Conservation (phyloP, 2,888 invertebrate species). For the Leptopterna dolabrata region DNA sequence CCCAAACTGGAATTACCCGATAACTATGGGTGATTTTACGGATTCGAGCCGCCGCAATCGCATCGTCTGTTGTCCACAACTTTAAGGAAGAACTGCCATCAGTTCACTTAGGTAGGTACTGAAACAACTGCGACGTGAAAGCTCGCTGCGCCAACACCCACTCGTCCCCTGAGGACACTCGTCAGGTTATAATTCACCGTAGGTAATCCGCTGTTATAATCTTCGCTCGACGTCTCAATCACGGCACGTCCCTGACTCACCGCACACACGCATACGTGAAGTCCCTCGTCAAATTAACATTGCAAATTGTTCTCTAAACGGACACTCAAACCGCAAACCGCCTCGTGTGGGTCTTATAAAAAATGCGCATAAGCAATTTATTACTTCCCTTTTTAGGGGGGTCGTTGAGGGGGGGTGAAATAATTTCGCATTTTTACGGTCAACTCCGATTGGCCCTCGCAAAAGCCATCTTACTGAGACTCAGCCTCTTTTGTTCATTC, state of each 20-base stretch:
- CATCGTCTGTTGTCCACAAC: too few species aligned
- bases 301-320: constrained; percentile 33
- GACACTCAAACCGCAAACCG: background rate
- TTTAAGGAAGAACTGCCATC: too few species aligned
- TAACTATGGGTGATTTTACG: too few species aligned
- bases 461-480: too few species aligned
- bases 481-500: too few species aligned
- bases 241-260: background rate
- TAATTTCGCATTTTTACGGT: background rate
- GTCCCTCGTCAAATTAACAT: constrained; percentile 3
- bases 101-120: too few species aligned
- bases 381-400: background rate
- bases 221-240: background rate
- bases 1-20: too few species aligned
- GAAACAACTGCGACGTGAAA: too few species aligned
- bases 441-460: background rate
- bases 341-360: constrained; percentile 1
- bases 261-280: background rate
- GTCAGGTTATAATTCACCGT: background rate
- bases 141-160: background rate
- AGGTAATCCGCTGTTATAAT: background rate
- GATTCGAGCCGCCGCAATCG: too few species aligned
- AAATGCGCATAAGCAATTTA: background rate
- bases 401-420: background rate
- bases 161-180: too few species aligned